Conservation (phyloP, 1,140 invertebrate genomes). For the Matsumurasca onukii region DNA sequence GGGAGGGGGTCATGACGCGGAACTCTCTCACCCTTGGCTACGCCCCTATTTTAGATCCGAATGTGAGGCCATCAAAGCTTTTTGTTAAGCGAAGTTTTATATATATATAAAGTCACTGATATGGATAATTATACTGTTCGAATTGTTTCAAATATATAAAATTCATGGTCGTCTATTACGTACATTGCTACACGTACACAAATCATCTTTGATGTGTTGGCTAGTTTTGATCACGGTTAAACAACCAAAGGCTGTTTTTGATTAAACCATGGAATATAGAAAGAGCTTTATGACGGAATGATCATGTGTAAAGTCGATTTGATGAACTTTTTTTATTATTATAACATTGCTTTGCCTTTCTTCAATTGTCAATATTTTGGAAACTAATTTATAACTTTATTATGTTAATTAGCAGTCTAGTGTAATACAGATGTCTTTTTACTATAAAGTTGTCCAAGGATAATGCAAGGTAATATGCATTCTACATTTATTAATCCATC, state of each 20-base stretch:
- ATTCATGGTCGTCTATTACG: not conserved
- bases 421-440: not conserved
- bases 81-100: too few species aligned
- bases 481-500: not conserved
- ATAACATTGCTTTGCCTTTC: conserved; percentile 16
- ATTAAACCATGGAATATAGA: conserved; percentile 20
- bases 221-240: not conserved
- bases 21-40: too few species aligned
- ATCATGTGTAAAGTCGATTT: conserved; percentile 8
- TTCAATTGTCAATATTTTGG: conserved; percentile 24
- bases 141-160: too few species aligned
- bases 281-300: conserved; percentile 16
- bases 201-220: not conserved
- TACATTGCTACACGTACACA: not conserved
- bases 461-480: not conserved
- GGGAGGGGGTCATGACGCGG: too few species aligned
- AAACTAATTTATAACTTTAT: not conserved
- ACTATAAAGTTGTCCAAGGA: not conserved
- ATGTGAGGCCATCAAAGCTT: too few species aligned
- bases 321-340: conserved; percentile 10
- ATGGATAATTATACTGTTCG: too few species aligned
- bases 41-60: too few species aligned
- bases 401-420: not conserved
- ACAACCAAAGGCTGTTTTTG: not conserved
- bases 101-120: too few species aligned